These are phyloP conservation scores for Ophion slaviceki DNA, from an alignment of 2,888 invertebrate genomes.

Conservation along the genomic window DNA sequence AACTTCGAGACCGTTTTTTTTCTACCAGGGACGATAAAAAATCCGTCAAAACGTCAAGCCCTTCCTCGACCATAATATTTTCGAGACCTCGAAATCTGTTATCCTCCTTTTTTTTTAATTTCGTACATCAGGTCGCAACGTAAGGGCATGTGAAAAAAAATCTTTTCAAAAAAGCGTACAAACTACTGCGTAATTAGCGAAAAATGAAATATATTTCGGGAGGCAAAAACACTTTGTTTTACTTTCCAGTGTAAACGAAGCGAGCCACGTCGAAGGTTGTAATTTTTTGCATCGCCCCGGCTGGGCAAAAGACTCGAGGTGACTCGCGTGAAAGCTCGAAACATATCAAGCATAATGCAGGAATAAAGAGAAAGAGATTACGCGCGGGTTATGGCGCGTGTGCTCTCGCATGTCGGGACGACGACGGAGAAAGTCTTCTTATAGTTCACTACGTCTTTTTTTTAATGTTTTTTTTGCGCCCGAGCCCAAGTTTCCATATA, in stretches of 20 bases:
- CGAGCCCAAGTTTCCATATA: slow-evolving; percentile 37
- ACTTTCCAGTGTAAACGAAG: too few species aligned
- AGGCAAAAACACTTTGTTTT: too few species aligned
- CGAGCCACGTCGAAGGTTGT: background rate
- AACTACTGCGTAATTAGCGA: too few species aligned
- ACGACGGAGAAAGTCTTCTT: slow-evolving; percentile 64
- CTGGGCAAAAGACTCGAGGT: background rate
- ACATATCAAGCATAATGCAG: background rate
- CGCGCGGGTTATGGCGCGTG: background rate
- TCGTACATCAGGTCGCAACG: too few species aligned
- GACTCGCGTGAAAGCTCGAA: background rate
- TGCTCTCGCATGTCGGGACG: slow-evolving; percentile 37
- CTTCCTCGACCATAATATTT: background rate
- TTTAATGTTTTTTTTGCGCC: too few species aligned
- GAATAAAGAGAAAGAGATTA: slow-evolving; percentile 27
- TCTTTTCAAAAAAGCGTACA: too few species aligned
- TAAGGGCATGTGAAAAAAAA: too few species aligned
- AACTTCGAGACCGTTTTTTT: too few species aligned
- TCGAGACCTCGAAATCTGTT: too few species aligned
- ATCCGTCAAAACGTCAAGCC: background rate
- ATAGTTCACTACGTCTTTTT: slow-evolving; percentile 16
- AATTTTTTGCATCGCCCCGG: background rate
- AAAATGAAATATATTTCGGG: too few species aligned
- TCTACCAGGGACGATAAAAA: background rate
- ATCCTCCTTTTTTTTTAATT: too few species aligned